Evolutionary conservation across 2,113 vertebrate genomes (phyloP).

Genomic region (Salvelinus sp.): DNA sequence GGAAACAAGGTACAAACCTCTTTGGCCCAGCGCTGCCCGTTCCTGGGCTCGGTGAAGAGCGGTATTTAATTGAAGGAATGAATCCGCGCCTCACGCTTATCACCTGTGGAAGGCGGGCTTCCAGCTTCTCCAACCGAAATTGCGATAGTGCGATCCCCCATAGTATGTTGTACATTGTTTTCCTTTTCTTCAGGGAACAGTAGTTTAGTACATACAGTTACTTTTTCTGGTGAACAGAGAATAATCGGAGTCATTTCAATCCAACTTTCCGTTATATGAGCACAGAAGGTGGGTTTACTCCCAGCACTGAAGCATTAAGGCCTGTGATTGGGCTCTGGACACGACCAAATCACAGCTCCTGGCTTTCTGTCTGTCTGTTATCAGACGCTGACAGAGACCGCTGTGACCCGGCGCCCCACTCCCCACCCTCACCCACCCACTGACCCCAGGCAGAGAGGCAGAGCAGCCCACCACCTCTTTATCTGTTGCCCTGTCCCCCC

Average conservation of each 20-base stretch:
- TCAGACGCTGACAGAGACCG: constrained; percentile 67
- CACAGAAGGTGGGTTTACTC: constrained; percentile 39
- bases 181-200: no score
- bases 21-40: no score
- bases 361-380: constrained; percentile 51
- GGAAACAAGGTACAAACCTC: no score
- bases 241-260: constrained; percentile 17
- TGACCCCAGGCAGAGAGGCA: constrained; percentile 34
- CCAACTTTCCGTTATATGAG: constrained; percentile 39
- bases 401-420: constrained; percentile 42
- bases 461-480: constrained; percentile 65
- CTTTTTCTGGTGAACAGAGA: neutral
- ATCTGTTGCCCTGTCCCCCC: constrained; percentile 60
- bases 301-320: constrained; percentile 43
- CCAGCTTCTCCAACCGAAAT: no score
- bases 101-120: no score
- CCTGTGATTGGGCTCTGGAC: constrained; percentile 45
- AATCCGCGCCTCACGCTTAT: no score
- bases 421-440: constrained; percentile 23
- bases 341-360: constrained; percentile 23
- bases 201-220: no score
- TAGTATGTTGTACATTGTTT: no score
- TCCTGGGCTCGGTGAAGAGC: no score
- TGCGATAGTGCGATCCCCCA: no score
- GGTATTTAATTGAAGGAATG: no score